Conservation (phyloP, 1,140 invertebrate species). For the Planococcus citri region DNA sequence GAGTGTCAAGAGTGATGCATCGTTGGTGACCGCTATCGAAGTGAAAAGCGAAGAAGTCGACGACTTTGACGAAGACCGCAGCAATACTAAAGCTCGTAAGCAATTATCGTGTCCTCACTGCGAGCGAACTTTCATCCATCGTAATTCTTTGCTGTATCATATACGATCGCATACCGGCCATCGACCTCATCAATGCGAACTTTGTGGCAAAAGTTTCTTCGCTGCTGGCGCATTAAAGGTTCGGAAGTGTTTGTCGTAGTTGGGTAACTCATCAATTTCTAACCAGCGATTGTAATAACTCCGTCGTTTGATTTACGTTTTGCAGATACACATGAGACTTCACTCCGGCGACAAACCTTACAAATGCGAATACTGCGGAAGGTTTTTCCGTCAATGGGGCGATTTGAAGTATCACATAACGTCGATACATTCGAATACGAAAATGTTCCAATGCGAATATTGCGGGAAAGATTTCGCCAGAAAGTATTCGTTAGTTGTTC, state of each 20-base stretch:
- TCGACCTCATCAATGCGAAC: slow-evolving; percentile 61
- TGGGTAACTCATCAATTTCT: neutral
- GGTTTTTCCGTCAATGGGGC: slow-evolving; percentile 71
- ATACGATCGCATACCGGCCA: slow-evolving; percentile 63
- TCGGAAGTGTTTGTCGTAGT: slow-evolving; percentile 14
- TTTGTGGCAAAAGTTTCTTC: slow-evolving; percentile 71
- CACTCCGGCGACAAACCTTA: slow-evolving; percentile 69
- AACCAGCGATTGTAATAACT: neutral
- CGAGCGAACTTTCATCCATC: slow-evolving; percentile 57
- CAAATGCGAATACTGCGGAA: slow-evolving; percentile 61
- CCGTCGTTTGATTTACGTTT: neutral
- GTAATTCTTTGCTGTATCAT: slow-evolving; percentile 74
- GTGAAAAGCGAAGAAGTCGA: neutral
- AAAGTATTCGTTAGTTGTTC: slow-evolving; percentile 84
- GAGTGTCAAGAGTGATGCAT: neutral
- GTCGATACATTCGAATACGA: slow-evolving; percentile 66
- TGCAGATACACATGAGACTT: slow-evolving; percentile 54
- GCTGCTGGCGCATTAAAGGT: slow-evolving; percentile 64
- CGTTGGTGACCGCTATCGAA: neutral
- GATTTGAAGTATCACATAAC: slow-evolving; percentile 81
- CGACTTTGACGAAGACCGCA: neutral
- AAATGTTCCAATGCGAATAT: slow-evolving; percentile 79
- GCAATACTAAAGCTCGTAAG: neutral
- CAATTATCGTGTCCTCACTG: slow-evolving; percentile 48
- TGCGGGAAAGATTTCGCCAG: slow-evolving; percentile 85